phyloP scores from a whole-genome alignment of 2,113 vertebrate species.

The Capreolus pygargus region DNA sequence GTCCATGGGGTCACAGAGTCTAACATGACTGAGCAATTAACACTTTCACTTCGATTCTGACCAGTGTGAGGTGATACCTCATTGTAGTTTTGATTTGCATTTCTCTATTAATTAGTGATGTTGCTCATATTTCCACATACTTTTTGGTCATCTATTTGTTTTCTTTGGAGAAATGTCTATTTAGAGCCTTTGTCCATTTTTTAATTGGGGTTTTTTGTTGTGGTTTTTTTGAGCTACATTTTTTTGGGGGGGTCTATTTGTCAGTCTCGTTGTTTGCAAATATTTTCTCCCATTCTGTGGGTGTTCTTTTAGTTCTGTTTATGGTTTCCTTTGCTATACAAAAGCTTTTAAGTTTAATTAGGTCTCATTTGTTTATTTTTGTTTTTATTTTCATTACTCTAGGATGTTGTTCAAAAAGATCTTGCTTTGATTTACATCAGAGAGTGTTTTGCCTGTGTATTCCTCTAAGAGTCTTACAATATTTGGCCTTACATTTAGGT shows the following conservation, averaged over 20 bases:
- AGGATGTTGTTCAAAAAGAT: background rate
- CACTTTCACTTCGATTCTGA: background rate
- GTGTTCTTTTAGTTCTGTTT: background rate
- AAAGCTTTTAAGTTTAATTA: background rate
- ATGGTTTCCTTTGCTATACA: background rate
- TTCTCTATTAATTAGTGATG: background rate
- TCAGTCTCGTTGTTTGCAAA: background rate
- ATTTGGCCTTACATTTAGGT: background rate
- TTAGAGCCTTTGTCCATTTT: background rate
- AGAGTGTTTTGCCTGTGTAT: background rate
- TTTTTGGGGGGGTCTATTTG: background rate
- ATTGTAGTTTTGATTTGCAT: background rate
- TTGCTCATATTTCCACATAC: background rate
- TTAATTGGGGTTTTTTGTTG: background rate
- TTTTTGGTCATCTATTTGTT: background rate
- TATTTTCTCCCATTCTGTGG: background rate
- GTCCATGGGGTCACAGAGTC: background rate
- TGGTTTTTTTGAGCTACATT: background rate
- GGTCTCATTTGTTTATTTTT: background rate
- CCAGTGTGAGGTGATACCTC: background rate
- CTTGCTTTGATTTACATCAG: background rate
- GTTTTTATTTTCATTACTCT: background rate
- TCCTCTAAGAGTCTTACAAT: background rate
- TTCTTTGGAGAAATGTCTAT: background rate
- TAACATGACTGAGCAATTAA: background rate